phyloP scores from a whole-genome alignment of 2,113 vertebrate species.

The Paedocypris sp. region DNA sequence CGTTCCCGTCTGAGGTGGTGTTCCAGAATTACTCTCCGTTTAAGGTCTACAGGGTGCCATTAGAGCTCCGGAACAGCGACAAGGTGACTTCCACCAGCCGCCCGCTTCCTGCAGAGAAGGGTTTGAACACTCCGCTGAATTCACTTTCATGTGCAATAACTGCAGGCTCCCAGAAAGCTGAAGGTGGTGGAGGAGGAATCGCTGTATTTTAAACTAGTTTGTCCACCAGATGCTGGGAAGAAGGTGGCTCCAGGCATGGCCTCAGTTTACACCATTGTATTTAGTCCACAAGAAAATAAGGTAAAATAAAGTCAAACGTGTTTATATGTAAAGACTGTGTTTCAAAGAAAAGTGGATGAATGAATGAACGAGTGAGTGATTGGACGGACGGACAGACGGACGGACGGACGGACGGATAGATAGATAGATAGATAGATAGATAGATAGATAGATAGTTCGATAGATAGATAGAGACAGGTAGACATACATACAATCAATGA shows the following conservation, averaged over 20 bases:
- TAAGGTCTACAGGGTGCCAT: slow-evolving; percentile 62
- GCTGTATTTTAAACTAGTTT: slow-evolving; percentile 63
- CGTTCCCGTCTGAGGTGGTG: slow-evolving; percentile 72
- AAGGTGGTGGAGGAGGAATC: slow-evolving; percentile 65
- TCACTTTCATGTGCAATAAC: not conserved
- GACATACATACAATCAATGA: too few relatives aligned
- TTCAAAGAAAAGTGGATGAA: too few relatives aligned
- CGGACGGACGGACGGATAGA: too few relatives aligned
- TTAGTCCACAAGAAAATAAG: slow-evolving; percentile 74
- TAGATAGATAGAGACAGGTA: too few relatives aligned
- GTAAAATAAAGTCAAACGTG: slow-evolving; percentile 50
- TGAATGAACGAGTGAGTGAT: too few relatives aligned
- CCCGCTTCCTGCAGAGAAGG: not conserved
- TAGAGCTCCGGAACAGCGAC: slow-evolving; percentile 72
- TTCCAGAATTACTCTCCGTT: slow-evolving; percentile 70
- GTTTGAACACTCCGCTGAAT: not conserved
- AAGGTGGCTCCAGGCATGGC: slow-evolving; percentile 66
- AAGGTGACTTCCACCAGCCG: slow-evolving; percentile 47
- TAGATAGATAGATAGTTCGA: too few relatives aligned
- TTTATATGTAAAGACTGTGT: not conserved
- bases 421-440: too few relatives aligned
- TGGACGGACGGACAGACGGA: too few relatives aligned
- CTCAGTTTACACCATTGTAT: slow-evolving; percentile 59
- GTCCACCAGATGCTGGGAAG: slow-evolving; percentile 41
- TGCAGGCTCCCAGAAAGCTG: slow-evolving; percentile 61